These are phyloP conservation scores for Cryptus viduatorius DNA, from an alignment of 2,888 invertebrate genomes.

Conservation along the genomic window DNA sequence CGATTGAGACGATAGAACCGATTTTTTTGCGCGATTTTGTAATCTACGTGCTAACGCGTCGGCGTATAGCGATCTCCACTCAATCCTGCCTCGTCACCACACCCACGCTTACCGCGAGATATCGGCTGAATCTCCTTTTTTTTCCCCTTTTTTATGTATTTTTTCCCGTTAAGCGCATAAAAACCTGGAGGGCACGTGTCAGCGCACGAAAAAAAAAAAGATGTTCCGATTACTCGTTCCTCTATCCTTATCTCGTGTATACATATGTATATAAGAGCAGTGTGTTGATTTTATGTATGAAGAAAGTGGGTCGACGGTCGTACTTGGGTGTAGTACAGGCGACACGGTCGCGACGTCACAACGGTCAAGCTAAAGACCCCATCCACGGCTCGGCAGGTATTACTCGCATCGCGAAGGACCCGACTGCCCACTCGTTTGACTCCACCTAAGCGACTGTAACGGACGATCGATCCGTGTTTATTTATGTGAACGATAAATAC, in stretches of 20 bases:
- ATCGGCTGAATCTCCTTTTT: neutral
- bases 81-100: constrained; percentile 11
- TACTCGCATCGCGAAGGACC: constrained; percentile 19
- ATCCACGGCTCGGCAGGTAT: constrained; percentile 19
- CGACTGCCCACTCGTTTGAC: constrained; percentile 24
- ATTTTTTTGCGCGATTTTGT: constrained; percentile 9
- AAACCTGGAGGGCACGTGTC: neutral
- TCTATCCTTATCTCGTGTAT: constrained; percentile 1
- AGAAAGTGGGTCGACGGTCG: constrained; percentile 44
- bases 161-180: neutral
- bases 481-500: constrained; percentile 53
- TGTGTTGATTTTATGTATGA: constrained; percentile 22
- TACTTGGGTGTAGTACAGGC: neutral
- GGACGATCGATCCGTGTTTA: constrained; percentile 59
- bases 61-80: constrained; percentile 6
- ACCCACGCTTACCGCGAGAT: neutral
- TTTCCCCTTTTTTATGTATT: neutral
- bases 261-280: neutral
- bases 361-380: constrained; percentile 38
- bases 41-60: neutral
- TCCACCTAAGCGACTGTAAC: constrained; percentile 49
- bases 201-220: neutral
- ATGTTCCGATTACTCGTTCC: constrained; percentile 24
- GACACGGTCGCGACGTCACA: constrained; percentile 34
- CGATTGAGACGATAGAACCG: neutral